Evolutionary conservation across 2,888 invertebrate genomes (phyloP), one percentile per base, ranked within the genome.

Genomic region (Eumacrocentrus americanus): DNA sequence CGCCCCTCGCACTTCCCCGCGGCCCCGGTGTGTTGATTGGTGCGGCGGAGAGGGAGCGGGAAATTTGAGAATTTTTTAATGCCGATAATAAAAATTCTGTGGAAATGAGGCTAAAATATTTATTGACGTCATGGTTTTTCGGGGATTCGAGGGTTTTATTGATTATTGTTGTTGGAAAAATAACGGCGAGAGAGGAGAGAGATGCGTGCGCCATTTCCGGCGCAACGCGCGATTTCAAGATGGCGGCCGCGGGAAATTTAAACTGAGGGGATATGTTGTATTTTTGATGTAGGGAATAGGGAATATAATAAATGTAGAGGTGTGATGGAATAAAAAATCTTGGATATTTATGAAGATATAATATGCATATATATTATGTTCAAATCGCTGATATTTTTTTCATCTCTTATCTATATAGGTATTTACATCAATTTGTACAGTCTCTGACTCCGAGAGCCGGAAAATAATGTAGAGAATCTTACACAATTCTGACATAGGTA

Each of bases 341-440:
- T 29, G 29, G 9, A 40, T 22, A 22, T 44, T 20, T 18, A 25
- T 5, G 12, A n/a, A 25, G 11, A 46, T 58, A 48, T 58, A 44
- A 29, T n/a, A 29, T 55, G 57, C 51, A 38, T 52, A 62, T 52
- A 40, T 53, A 38, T 38, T 40, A 54, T 59, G 55, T 65, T 47
- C 34, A 23, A 23, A 46, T 46, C n/a, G 25, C 23, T 23, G 29
- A 67, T 69, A 67, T 67, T 65, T 67, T 69, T 63, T 72, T 53
- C 58, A 65, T 65, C 65, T 63, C 51, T 64, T 66, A 65, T 58
- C 40, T 60, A 61, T 55, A 70, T 68, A 67, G 48, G 65, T 73
- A 75, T 73, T 75, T 75, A 75, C 74, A 75, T 67, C 22, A 60
- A 70, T 75, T 72, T 75, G 70, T 75, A 75, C 68, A 74, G 62